These are phyloP conservation scores for Sminthurides bifidus DNA, from an alignment of 1,140 invertebrate genomes.

Conservation along the genomic window DNA sequence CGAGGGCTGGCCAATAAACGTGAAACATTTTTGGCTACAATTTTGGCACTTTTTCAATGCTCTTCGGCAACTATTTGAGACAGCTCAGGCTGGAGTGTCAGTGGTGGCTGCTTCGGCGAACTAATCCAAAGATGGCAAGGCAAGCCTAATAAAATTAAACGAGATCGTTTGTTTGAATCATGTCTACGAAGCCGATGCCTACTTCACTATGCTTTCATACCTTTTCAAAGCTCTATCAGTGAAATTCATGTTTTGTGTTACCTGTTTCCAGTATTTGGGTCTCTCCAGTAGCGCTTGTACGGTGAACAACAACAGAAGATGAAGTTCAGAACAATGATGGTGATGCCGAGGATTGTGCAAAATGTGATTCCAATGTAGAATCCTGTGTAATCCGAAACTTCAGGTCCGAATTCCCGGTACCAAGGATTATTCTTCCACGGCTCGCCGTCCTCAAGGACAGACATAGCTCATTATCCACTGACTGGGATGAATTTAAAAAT, in stretches of 20 bases:
- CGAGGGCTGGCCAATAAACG: constrained; percentile 58
- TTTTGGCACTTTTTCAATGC: not conserved
- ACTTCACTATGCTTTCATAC: not conserved
- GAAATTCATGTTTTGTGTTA: not conserved
- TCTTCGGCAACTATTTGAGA: constrained; percentile 52
- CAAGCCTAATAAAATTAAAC: constrained; percentile 1
- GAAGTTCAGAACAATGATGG: constrained; percentile 60
- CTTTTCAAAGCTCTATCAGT: constrained; percentile 9
- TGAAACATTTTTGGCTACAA: constrained; percentile 42
- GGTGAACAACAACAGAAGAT: constrained; percentile 64
- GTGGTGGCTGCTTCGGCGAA: constrained; percentile 66
- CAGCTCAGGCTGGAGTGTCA: constrained; percentile 41
- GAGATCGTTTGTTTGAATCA: not conserved
- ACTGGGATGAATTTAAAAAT: no score
- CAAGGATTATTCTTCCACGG: constrained; percentile 54
- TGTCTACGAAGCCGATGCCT: not conserved
- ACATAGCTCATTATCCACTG: constrained; percentile 18
- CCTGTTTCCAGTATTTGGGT: constrained; percentile 59
- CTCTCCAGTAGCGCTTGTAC: constrained; percentile 64
- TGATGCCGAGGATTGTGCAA: constrained; percentile 54
- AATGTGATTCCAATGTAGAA: constrained; percentile 68
- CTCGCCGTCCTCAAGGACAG: constrained; percentile 50
- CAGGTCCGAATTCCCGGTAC: constrained; percentile 44
- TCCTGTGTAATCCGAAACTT: constrained; percentile 46
- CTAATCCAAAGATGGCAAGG: constrained; percentile 60